A percentile compares a stretch with the other conserved stretches of the same genome.
Conservation (phyloP, 2,113 vertebrate species). For the Kryptolebias marmoratus region DNA sequence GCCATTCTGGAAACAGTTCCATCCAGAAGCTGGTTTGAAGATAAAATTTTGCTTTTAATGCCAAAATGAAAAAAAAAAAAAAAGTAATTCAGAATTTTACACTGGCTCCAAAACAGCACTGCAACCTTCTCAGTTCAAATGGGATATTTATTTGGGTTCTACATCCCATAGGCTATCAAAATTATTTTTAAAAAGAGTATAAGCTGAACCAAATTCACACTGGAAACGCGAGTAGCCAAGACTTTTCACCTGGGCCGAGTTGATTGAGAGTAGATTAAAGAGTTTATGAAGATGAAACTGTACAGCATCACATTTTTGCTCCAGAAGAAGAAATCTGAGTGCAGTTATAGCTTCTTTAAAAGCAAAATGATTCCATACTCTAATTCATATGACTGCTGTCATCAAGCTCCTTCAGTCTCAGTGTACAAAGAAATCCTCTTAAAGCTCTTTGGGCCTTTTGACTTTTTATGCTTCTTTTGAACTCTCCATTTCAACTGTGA, state of each 20-base stretch:
- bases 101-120: neutral
- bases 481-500: constrained; percentile 75
- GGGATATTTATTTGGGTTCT: neutral
- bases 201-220: neutral
- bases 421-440: constrained; percentile 66
- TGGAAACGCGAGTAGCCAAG: neutral
- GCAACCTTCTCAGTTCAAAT: neutral
- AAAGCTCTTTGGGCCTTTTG: constrained; percentile 63
- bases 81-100: no score
- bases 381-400: constrained; percentile 33
- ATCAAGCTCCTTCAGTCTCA: constrained; percentile 42
- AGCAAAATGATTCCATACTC: constrained; percentile 13
- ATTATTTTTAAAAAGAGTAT: neutral
- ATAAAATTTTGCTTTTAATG: neutral
- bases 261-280: neutral
- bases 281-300: neutral
- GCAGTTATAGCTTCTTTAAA: constrained; percentile 26
- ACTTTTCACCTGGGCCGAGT: neutral
- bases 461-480: constrained; percentile 75
- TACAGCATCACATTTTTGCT: neutral
- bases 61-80: neutral
- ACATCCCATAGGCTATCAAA: neutral
- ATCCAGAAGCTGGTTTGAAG: neutral
- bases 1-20: no score
- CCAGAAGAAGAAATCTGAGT: constrained; percentile 14